phyloP scores from a whole-genome alignment of 2,888 invertebrate genomes.

The Phyllotreta striolata region DNA sequence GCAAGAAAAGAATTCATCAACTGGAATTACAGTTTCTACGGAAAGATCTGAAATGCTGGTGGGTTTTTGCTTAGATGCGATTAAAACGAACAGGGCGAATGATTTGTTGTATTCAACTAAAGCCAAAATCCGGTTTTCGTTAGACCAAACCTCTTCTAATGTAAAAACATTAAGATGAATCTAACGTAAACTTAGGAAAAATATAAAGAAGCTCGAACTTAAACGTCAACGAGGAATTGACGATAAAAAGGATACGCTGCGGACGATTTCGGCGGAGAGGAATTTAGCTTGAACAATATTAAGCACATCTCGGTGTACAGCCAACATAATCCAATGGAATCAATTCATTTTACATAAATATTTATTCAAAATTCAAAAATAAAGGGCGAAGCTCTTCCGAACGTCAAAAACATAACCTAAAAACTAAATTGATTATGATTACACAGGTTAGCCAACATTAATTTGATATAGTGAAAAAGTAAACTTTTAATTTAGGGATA shows the following conservation, averaged over 20 bases:
- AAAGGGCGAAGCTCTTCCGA: slow-evolving; percentile 16
- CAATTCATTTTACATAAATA: slow-evolving; percentile 33
- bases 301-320: slow-evolving; percentile 55
- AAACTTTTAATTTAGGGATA: not conserved
- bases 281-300: slow-evolving; percentile 68
- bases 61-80: slow-evolving; percentile 70
- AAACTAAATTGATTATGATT: slow-evolving; percentile 9
- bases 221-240: not conserved
- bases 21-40: slow-evolving; percentile 81
- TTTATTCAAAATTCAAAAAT: slow-evolving; percentile 30
- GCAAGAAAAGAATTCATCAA: slow-evolving; percentile 82
- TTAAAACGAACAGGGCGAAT: slow-evolving; percentile 66
- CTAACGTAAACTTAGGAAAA: slow-evolving; percentile 51
- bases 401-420: slow-evolving; percentile 36
- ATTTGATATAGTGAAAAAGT: too few relatives aligned
- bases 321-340: slow-evolving; percentile 48
- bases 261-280: slow-evolving; percentile 65
- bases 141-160: slow-evolving; percentile 62
- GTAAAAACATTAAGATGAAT: slow-evolving; percentile 59
- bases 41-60: slow-evolving; percentile 79
- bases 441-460: not conserved
- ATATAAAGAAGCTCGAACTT: slow-evolving; percentile 6
- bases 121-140: slow-evolving; percentile 66
- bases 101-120: slow-evolving; percentile 67
- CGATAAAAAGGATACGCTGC: slow-evolving; percentile 65